phyloP scores from a whole-genome alignment of 2,797 vertebrate genomes.

The Darevskia nairensis region DNA sequence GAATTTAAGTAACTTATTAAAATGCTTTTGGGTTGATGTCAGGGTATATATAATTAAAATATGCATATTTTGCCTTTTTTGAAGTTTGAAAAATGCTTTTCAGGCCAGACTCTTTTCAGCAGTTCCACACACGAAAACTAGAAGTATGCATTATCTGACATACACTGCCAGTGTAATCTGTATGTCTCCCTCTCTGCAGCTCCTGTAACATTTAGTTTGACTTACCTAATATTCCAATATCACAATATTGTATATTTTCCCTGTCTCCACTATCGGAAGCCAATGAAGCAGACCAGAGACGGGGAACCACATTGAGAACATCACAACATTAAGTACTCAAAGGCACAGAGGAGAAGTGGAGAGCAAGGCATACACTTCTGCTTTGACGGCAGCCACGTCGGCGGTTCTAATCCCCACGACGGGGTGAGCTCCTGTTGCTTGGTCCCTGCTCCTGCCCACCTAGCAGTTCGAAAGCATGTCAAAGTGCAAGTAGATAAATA shows the following conservation, averaged over 20 bases:
- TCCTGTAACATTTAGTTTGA: slow-evolving; percentile 54
- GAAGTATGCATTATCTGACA: slow-evolving; percentile 39
- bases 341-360: background rate
- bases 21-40: slow-evolving; percentile 68
- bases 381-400: background rate
- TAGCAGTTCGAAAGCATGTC: too few species aligned
- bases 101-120: slow-evolving; percentile 61
- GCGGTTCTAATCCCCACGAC: too few species aligned
- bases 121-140: slow-evolving; percentile 57
- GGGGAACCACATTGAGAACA: background rate
- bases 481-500: too few species aligned
- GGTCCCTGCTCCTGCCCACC: too few species aligned
- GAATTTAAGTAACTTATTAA: slow-evolving; percentile 53
- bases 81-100: slow-evolving; percentile 61
- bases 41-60: slow-evolving; percentile 58
- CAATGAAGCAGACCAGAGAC: background rate
- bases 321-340: background rate
- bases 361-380: background rate
- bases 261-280: background rate
- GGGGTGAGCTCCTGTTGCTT: too few species aligned
- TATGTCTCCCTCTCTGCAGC: background rate
- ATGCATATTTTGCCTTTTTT: slow-evolving; percentile 63
- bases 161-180: background rate
- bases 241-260: background rate
- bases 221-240: slow-evolving; percentile 50